Percentiles rank a stretch among this genome's conserved stretches.
These are phyloP conservation scores for Sabatieria punctata DNA, from an alignment of 2,888 invertebrate species.

Conservation along the genomic window DNA sequence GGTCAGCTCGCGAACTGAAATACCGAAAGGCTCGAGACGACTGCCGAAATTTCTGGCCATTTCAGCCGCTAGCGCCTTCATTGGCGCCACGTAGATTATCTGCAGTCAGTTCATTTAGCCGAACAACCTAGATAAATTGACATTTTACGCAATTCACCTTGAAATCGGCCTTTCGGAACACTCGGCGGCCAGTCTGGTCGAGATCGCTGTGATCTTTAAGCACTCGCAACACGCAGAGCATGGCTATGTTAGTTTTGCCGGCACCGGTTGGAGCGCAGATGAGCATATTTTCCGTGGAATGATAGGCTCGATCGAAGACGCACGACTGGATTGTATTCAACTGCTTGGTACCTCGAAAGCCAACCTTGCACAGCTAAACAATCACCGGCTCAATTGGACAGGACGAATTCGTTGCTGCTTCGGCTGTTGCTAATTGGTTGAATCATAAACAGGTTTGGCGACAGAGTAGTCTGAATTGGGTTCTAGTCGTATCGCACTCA, in stretches of 20 bases:
- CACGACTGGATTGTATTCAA: conserved; percentile 88
- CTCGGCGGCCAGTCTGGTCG: conserved; percentile 50
- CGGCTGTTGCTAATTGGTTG: too few relatives aligned
- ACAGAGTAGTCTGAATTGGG: conserved; percentile 8
- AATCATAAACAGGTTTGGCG: conserved; percentile 2
- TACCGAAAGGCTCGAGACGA: conserved; percentile 56
- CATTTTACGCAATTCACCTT: conserved; percentile 50
- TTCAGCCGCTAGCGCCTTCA: conserved; percentile 97
- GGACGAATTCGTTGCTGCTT: too few relatives aligned
- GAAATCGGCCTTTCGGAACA: conserved; percentile 73
- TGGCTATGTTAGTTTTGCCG: conserved; percentile 95
- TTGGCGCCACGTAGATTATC: conserved; percentile 96
- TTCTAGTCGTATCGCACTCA: conserved; percentile 3
- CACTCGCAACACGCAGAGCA: conserved; percentile 75
- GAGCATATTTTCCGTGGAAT: conserved; percentile 84
- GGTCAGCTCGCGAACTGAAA: conserved; percentile 74
- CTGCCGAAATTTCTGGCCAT: conserved; percentile 86
- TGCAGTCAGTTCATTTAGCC: conserved; percentile 32
- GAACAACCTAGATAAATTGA: background rate
- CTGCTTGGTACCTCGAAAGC: conserved; percentile 65
- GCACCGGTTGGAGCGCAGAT: conserved; percentile 98
- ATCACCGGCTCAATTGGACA: too few relatives aligned
- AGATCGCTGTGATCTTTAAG: conserved; percentile 67
- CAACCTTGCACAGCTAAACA: conserved; percentile 63
- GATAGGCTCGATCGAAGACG: conserved; percentile 84